A percentile compares a stretch with the other conserved stretches of the same genome.
Conservation (phyloP, 2,888 invertebrate species). For the Drosophila histrio region DNA sequence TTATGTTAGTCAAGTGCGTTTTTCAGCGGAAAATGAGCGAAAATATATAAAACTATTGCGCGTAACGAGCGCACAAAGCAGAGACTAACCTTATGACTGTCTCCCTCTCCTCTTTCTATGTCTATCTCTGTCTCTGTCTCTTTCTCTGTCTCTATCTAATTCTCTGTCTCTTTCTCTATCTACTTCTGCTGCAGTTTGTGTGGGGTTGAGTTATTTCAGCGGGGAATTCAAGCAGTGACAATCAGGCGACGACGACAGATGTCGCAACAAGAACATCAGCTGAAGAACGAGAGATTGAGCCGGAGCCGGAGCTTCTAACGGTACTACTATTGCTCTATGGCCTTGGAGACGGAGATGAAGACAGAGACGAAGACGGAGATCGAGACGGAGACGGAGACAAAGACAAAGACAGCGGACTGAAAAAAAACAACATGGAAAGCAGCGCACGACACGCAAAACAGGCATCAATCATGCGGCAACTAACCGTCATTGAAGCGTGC, state of each 20-base stretch:
- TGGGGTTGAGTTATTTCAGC: constrained; percentile 32
- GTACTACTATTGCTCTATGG: constrained; percentile 50
- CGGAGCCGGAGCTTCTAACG: constrained; percentile 47
- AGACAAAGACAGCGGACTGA: constrained; percentile 22
- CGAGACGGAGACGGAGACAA: background rate
- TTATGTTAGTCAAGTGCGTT: constrained; percentile 78
- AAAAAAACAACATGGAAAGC: constrained; percentile 43
- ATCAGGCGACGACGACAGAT: constrained; percentile 56
- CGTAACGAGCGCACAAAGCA: constrained; percentile 62
- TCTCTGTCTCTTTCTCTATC: background rate
- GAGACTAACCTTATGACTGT: background rate
- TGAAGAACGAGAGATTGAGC: constrained; percentile 7
- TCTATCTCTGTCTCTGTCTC: background rate
- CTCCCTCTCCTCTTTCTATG: background rate
- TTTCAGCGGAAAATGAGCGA: constrained; percentile 76
- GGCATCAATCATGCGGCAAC: constrained; percentile 79
- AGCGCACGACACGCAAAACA: constrained; percentile 74
- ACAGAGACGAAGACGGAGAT: background rate
- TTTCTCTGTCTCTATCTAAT: background rate
- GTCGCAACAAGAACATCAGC: constrained; percentile 47
- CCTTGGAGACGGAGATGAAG: constrained; percentile 45
- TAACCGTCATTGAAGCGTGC: constrained; percentile 57
- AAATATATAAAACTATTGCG: constrained; percentile 66
- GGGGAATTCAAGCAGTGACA: constrained; percentile 29
- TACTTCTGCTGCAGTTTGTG: constrained; percentile 9